These are phyloP conservation scores for Proisotoma minuta DNA, from an alignment of 2,888 invertebrate genomes.

Conservation along the genomic window DNA sequence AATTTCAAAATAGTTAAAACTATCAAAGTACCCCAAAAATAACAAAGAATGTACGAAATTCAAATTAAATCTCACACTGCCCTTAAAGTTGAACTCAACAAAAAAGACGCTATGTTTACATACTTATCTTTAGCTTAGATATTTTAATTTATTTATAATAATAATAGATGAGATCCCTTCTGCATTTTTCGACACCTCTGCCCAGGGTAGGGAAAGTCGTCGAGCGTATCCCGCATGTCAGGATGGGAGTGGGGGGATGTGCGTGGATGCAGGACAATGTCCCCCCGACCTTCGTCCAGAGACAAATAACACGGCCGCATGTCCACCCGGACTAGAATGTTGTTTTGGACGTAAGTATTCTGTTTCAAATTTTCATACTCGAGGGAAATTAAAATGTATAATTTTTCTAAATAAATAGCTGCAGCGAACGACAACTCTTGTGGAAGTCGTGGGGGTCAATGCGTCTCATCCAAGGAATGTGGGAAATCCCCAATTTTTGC, in stretches of 20 bases:
- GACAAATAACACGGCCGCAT: slow-evolving; percentile 21
- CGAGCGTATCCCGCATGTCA: slow-evolving; percentile 32
- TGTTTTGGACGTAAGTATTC: slow-evolving; percentile 38
- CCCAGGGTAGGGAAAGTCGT: neutral
- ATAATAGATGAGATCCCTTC: slow-evolving; percentile 37
- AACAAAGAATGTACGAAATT: no score
- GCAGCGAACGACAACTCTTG: slow-evolving; percentile 36
- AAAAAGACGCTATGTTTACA: no score
- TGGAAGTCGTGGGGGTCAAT: slow-evolving; percentile 39
- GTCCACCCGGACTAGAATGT: slow-evolving; percentile 36
- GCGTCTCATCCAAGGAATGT: slow-evolving; percentile 20
- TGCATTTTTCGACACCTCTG: slow-evolving; percentile 28
- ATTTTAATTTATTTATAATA: no score
- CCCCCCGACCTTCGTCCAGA: slow-evolving; percentile 29
- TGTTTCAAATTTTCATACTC: neutral
- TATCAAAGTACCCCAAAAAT: no score
- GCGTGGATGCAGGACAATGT: slow-evolving; percentile 37
- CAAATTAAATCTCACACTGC: no score
- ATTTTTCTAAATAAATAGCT: slow-evolving; percentile 16
- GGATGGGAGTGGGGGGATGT: slow-evolving; percentile 45
- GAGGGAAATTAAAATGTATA: neutral
- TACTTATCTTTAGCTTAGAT: no score
- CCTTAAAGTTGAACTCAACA: no score
- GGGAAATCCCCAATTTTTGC: slow-evolving; percentile 27
- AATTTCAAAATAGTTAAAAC: no score